Evolutionary conservation across 2,797 vertebrate species (phyloP).

Genomic region (Myotis daubentonii): DNA sequence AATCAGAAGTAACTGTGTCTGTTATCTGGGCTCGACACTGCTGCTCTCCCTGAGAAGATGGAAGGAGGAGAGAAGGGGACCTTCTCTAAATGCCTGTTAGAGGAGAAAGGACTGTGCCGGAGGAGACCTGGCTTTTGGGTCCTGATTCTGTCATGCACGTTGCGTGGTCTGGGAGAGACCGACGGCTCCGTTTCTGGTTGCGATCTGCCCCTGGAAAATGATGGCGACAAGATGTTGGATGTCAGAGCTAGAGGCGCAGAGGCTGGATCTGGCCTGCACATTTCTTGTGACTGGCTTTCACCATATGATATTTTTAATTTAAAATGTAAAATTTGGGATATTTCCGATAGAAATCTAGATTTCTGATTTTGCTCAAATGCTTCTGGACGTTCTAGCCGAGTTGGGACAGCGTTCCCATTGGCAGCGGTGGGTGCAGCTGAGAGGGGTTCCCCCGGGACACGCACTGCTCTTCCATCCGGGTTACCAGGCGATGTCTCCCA

Average conservation of each 20-base stretch:
- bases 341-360: background rate
- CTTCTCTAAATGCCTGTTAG: no score
- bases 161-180: background rate
- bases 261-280: background rate
- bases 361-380: background rate
- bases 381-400: background rate
- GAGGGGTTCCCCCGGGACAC: fast-evolving
- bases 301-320: background rate
- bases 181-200: background rate
- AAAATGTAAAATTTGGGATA: background rate
- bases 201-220: background rate
- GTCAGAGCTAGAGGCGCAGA: background rate
- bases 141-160: background rate
- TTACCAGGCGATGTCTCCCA: fast-evolving
- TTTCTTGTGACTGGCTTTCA: background rate
- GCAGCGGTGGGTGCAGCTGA: background rate
- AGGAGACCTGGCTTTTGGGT: background rate
- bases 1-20: background rate
- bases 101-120: background rate
- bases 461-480: fast-evolving
- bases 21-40: no score
- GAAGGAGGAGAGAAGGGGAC: background rate
- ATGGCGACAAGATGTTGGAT: background rate
- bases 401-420: background rate
- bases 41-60: background rate